phyloP scores from a whole-genome alignment of 1,140 invertebrate species.

The Drepana arcuata region DNA sequence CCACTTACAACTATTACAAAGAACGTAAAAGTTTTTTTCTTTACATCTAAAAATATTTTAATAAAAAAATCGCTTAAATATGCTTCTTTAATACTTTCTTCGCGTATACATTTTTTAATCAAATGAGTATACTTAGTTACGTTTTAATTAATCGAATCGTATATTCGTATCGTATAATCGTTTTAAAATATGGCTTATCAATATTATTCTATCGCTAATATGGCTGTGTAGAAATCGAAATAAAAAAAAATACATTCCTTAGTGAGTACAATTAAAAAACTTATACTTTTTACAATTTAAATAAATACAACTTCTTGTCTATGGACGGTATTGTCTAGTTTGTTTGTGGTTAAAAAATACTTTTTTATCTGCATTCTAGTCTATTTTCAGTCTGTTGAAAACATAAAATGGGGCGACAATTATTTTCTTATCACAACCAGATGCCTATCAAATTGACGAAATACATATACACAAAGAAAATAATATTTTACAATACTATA shows the following conservation, averaged over 20 bases:
- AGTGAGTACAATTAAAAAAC: slow-evolving; percentile 41
- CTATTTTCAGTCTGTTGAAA: too few species aligned
- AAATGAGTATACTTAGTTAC: slow-evolving; percentile 46
- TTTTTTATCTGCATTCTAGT: slow-evolving; percentile 19
- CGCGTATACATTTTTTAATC: slow-evolving; percentile 58
- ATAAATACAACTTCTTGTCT: slow-evolving; percentile 57
- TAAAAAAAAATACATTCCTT: slow-evolving; percentile 28
- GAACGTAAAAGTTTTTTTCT: slow-evolving; percentile 6
- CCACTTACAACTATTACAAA: too few species aligned
- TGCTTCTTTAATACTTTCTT: slow-evolving; percentile 35
- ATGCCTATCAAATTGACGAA: slow-evolving; percentile 30
- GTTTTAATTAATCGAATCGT: too few species aligned
- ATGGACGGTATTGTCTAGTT: slow-evolving; percentile 61
- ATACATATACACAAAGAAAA: too few species aligned
- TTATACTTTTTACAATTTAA: slow-evolving; percentile 38
- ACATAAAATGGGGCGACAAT: slow-evolving; percentile 10
- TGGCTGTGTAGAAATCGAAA: slow-evolving; percentile 33
- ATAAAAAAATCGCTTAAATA: slow-evolving; percentile 22
- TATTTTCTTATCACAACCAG: slow-evolving; percentile 32
- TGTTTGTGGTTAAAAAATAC: slow-evolving; percentile 43
- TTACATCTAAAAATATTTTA: slow-evolving; percentile 1
- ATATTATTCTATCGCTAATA: slow-evolving; percentile 36
- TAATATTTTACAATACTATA: too few species aligned
- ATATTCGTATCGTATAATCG: slow-evolving; percentile 37
- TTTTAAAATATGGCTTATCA: too few species aligned